Base-by-base conservation (phyloP, 2,888 invertebrate genomes). In the Leptinotarsa tumamoca region DNA sequence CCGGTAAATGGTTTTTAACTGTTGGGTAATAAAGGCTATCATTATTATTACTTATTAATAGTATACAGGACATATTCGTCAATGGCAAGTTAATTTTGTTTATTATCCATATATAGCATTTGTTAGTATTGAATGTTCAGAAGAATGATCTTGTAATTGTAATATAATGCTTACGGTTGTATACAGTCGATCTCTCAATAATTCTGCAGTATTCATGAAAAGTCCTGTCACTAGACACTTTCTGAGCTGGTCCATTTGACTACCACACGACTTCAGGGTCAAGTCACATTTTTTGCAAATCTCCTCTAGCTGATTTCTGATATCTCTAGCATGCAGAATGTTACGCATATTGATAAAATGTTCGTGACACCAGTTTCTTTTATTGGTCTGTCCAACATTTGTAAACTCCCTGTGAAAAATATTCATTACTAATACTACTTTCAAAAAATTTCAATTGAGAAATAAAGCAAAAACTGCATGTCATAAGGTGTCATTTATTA, bases 281-380 rank as follows among this genome's bases (percentile, higher is more conserved):
- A 96, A 88, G 68, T 92, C 90, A 68, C 92, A 89, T 81, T 92
- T 90, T 78, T 90, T 89, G 80, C 87, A 86, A 67, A 97, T 91
- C 43, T 93, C 92, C 15, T 92, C 87, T 77, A 98, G 89, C 87
- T 98, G 98, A 71, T 92, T 91, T 68, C 96, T 91, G 3, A 98
- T 94, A 81, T 96, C 94, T 66, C 90, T 89, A 0, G 96, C 97
- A 85, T 95, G 95, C 58, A 91, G 89, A 84, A 98, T 90, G 89
- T 97, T 96, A 81, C 96, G 92, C 78, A 91, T 90, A 86, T 97
- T 95, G 69, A 98, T 89, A 86, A 93, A 97, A 88, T 98, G 96
- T 82, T 97, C 96, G 85, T 93, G 93, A 86, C 98, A 98, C 96
- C 97, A 98, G 87, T 90, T 90, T 27, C 79, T 71, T 63, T 71